Conservation (phyloP, 2,797 vertebrate species). For the Myotis findleyi region DNA sequence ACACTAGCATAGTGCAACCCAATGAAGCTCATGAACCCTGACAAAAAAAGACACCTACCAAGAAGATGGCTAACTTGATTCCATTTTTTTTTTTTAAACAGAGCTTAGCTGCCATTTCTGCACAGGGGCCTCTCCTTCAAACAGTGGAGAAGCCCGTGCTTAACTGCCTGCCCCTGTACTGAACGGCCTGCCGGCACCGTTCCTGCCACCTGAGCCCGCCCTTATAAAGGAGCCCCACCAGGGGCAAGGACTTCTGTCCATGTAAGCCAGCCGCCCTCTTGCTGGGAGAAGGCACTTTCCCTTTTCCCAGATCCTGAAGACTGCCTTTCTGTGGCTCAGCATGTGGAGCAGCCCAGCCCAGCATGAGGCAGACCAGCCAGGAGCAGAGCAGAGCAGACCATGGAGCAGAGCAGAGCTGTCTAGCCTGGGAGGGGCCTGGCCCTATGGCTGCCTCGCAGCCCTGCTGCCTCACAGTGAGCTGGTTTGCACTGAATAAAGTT, state of each 20-base stretch:
- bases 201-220: background rate
- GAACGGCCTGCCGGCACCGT: too few species aligned
- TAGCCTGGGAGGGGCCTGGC: background rate
- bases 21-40: background rate
- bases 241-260: background rate
- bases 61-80: background rate
- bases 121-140: background rate
- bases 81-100: background rate
- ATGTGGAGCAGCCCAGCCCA: background rate
- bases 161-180: background rate
- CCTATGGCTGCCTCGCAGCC: background rate
- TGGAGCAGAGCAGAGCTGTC: background rate
- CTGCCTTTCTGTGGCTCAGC: background rate
- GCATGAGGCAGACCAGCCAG: background rate
- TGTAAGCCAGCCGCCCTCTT: background rate
- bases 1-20: accelerated
- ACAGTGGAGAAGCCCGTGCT: background rate
- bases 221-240: background rate
- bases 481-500: background rate
- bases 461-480: background rate
- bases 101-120: background rate
- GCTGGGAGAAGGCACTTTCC: background rate
- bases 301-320: background rate
- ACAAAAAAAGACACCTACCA: background rate
- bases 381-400: background rate